Conservation (phyloP, 2,113 vertebrate species). For the Tautogolabrus adspersus region DNA sequence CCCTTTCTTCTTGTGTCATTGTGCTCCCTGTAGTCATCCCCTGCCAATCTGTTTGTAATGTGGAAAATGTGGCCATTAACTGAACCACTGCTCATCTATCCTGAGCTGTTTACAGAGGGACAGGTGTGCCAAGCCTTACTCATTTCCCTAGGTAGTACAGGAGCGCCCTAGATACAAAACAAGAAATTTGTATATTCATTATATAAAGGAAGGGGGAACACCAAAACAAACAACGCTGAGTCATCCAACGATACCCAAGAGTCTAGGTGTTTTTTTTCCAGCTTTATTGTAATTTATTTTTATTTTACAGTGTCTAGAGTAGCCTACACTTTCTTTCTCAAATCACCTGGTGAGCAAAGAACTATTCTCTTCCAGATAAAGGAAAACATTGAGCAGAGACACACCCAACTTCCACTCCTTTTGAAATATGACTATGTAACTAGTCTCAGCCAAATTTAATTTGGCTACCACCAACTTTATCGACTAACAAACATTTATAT, state of each 20-base stretch:
- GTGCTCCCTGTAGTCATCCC: slow-evolving; percentile 2
- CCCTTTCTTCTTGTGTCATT: background rate
- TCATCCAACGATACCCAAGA: slow-evolving; percentile 22
- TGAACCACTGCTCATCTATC: slow-evolving; percentile 53
- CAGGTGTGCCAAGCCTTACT: slow-evolving; percentile 56
- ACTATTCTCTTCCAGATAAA: background rate
- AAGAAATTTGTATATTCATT: slow-evolving; percentile 64
- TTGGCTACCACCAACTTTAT: background rate
- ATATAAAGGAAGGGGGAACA: slow-evolving; percentile 33
- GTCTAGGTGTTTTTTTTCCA: background rate
- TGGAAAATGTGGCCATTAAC: slow-evolving; percentile 49
- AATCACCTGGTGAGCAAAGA: background rate
- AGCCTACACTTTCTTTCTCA: background rate
- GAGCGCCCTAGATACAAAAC: slow-evolving; percentile 13
- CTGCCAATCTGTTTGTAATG: slow-evolving; percentile 31
- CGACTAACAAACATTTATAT: background rate
- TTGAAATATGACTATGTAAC: background rate
- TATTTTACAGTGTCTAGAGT: background rate
- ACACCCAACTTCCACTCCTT: background rate
- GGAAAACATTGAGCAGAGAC: background rate
- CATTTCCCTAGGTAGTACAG: slow-evolving; percentile 62
- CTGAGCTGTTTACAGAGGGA: slow-evolving; percentile 54
- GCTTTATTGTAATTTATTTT: background rate
- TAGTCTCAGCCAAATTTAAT: background rate
- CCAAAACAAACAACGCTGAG: slow-evolving; percentile 44